These are phyloP conservation scores for Stercorarius parasiticus DNA, from an alignment of 2,113 vertebrate species.

Conservation along the genomic window DNA sequence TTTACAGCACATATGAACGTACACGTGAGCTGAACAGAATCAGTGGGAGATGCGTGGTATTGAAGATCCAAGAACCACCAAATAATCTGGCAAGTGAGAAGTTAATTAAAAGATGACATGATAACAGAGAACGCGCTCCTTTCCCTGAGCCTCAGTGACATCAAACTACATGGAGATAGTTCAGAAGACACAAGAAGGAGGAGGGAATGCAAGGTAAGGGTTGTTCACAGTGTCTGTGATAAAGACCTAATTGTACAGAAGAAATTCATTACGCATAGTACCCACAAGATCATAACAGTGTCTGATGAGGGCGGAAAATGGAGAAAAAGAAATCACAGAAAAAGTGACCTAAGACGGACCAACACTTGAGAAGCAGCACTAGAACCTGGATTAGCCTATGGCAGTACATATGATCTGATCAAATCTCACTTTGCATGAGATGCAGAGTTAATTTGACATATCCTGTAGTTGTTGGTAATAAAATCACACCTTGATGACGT, in stretches of 20 bases:
- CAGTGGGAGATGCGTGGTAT: not conserved
- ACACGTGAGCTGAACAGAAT: not conserved
- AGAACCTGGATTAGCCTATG: not conserved
- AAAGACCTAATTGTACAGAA: not conserved
- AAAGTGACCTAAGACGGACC: not conserved
- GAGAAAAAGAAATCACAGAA: not conserved
- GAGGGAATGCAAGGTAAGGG: not conserved
- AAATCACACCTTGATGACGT: not conserved
- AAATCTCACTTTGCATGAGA: not conserved
- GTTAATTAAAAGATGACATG: not conserved
- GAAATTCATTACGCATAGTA: not conserved
- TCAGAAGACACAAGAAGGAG: not conserved
- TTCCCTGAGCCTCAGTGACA: not conserved
- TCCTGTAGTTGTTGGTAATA: not conserved
- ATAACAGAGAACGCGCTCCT: not conserved
- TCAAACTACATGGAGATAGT: not conserved
- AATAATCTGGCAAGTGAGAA: not conserved
- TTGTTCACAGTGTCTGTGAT: not conserved
- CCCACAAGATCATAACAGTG: not conserved
- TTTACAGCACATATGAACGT: not conserved
- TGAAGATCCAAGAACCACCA: not conserved
- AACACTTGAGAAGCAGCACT: not conserved
- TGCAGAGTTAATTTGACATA: not conserved
- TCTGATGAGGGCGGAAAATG: not conserved
- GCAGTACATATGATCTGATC: not conserved